Percentiles rank a stretch among this genome's conserved stretches.
phyloP scores from a whole-genome alignment of 2,888 invertebrate species.

The Rhyacophila evoluta region DNA sequence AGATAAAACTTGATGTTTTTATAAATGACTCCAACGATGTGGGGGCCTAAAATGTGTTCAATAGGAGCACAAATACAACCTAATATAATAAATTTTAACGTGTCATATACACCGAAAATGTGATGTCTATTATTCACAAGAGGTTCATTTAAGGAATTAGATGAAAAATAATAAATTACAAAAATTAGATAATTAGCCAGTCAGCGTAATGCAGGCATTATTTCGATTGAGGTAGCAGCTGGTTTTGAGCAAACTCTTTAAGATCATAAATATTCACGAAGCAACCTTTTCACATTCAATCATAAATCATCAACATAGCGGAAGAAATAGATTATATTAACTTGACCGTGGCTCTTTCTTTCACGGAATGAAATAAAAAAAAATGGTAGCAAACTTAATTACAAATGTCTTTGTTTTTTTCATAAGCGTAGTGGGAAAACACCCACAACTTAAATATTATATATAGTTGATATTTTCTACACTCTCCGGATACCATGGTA shows the following conservation, averaged over 20 bases:
- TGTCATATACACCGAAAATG: too few species aligned
- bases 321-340: not conserved
- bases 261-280: not conserved
- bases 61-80: too few species aligned
- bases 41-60: too few species aligned
- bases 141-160: too few species aligned
- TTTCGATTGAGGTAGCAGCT: conserved; percentile 37
- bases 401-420: conserved; percentile 30
- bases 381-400: conserved; percentile 32
- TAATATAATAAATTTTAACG: too few species aligned
- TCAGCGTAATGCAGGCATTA: conserved; percentile 11
- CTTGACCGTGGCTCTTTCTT: conserved; percentile 15
- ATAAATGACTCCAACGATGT: too few species aligned
- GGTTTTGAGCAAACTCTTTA: conserved; percentile 40
- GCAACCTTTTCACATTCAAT: not conserved
- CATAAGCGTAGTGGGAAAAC: conserved; percentile 11
- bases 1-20: too few species aligned
- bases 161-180: not conserved
- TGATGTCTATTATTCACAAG: too few species aligned
- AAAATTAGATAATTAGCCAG: not conserved
- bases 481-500: not conserved
- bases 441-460: not conserved
- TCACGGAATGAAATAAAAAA: conserved; percentile 32
- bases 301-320: not conserved
- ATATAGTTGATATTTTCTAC: not conserved